These are phyloP conservation scores for Bombus waltoni DNA, from an alignment of 1,140 invertebrate genomes.

Conservation along the genomic window DNA sequence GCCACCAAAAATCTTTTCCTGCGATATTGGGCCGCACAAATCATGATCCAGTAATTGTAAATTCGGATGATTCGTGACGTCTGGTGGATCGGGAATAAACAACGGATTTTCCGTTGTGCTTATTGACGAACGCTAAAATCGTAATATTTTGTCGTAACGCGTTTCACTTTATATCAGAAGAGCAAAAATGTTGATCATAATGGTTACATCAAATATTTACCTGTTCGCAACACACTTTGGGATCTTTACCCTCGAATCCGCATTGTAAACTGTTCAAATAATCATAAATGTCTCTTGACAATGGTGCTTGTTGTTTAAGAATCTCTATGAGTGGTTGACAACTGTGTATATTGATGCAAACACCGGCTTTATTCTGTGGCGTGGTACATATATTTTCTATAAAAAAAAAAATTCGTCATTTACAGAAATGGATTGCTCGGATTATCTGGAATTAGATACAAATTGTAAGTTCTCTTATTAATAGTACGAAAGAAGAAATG, in stretches of 20 bases:
- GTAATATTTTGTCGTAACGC: no score
- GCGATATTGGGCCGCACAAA: slow-evolving; percentile 77
- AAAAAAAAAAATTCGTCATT: background rate
- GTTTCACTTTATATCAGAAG: background rate
- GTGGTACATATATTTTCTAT: slow-evolving; percentile 67
- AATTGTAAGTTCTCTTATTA: background rate
- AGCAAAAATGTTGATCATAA: background rate
- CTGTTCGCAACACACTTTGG: slow-evolving; percentile 83
- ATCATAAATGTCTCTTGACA: slow-evolving; percentile 67
- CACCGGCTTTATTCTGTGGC: slow-evolving; percentile 42
- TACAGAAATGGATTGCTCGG: background rate
- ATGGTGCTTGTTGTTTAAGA: slow-evolving; percentile 76
- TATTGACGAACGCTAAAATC: background rate
- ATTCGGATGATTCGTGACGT: slow-evolving; percentile 84
- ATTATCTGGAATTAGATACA: background rate
- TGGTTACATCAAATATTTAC: slow-evolving; percentile 41
- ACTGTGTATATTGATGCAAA: slow-evolving; percentile 70
- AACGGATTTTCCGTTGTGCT: no score
- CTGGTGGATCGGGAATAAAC: slow-evolving; percentile 68
- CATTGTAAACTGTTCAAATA: slow-evolving; percentile 81
- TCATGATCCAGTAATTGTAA: slow-evolving; percentile 79
- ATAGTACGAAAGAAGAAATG: background rate
- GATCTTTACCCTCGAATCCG: slow-evolving; percentile 81
- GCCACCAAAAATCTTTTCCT: slow-evolving; percentile 83
- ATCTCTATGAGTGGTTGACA: slow-evolving; percentile 73